Evolutionary conservation across 2,113 vertebrate species (phyloP).

Genomic region (Craseonycteris thonglongyai): DNA sequence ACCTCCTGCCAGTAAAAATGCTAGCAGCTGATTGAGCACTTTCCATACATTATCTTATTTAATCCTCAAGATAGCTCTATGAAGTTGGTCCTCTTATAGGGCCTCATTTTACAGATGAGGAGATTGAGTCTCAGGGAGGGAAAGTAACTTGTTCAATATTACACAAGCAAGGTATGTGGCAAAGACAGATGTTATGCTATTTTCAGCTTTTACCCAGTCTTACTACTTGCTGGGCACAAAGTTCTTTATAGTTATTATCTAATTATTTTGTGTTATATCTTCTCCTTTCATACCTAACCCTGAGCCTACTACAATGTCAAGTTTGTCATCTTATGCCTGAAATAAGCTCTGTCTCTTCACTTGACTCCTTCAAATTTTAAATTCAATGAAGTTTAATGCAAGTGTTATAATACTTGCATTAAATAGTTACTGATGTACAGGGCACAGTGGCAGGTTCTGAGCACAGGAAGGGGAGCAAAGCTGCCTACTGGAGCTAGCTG

Average conservation of each 20-base stretch:
- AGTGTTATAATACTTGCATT: neutral
- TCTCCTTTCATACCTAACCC: neutral
- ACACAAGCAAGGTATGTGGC: neutral
- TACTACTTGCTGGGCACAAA: neutral
- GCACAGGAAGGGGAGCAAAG: neutral
- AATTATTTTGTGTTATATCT: neutral
- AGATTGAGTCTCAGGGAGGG: neutral
- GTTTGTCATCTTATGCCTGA: neutral
- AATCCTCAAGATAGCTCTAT: neutral
- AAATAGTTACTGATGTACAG: neutral
- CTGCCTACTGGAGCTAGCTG: neutral
- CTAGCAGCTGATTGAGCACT: neutral
- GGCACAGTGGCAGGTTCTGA: neutral
- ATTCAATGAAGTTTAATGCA: neutral
- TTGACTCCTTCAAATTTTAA: neutral
- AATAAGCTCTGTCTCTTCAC: neutral
- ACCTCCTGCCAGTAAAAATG: neutral
- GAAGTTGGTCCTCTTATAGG: neutral
- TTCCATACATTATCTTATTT: neutral
- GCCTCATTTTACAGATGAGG: neutral
- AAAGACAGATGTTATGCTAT: neutral
- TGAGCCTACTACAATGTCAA: neutral
- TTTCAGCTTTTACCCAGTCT: neutral
- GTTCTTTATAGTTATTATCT: neutral
- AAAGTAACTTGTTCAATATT: neutral